Evolutionary conservation across 2,797 vertebrate species (phyloP).

Genomic region (Lateolabrax maculatus): DNA sequence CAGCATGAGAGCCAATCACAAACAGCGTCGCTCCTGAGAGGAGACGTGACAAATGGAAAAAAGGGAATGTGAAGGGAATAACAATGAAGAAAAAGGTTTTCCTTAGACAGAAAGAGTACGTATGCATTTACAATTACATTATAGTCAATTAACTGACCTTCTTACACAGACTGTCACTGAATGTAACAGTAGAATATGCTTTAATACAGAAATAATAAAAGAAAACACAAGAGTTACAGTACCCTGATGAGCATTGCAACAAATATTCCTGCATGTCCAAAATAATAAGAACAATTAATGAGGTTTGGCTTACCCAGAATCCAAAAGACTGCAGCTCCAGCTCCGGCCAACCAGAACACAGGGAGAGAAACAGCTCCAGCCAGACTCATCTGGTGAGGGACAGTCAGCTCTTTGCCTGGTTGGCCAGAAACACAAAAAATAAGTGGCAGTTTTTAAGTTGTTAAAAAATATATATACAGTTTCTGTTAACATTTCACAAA

Average conservation of each 20-base stretch:
- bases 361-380: conserved; percentile 91
- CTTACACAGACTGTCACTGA: background rate
- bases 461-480: background rate
- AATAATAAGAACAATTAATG: background rate
- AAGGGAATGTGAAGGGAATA: conserved; percentile 24
- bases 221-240: background rate
- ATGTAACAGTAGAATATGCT: background rate
- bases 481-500: background rate
- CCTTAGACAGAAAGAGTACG: background rate
- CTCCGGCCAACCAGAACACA: conserved; percentile 94
- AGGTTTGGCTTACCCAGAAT: conserved; percentile 88
- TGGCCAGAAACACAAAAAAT: background rate
- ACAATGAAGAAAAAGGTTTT: background rate
- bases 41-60: conserved; percentile 39
- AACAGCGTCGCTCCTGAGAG: conserved; percentile 91
- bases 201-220: background rate
- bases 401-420: conserved; percentile 89
- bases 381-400: conserved; percentile 90
- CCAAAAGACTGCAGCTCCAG: conserved; percentile 94
- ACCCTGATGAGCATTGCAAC: background rate
- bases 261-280: background rate
- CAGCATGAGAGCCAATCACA: conserved; percentile 92
- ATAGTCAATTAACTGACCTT: background rate
- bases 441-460: background rate
- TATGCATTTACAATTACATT: background rate